Evolutionary conservation across 2,888 invertebrate species (phyloP).

Genomic region (Archips crataeganus): DNA sequence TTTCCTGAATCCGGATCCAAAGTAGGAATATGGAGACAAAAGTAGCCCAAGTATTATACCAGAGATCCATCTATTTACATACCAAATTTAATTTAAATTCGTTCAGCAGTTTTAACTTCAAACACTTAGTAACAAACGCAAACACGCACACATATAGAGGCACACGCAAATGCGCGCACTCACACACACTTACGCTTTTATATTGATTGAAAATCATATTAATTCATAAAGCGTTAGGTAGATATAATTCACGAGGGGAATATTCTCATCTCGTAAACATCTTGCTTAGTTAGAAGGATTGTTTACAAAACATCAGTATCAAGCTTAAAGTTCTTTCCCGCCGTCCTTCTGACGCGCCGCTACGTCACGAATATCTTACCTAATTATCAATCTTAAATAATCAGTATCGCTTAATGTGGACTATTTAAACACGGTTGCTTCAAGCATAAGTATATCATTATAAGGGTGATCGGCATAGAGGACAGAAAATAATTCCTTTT

Average conservation of each 20-base stretch:
- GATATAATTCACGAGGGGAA: neutral
- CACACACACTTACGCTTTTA: neutral
- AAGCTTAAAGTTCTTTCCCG: constrained; percentile 12
- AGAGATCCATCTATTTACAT: too few relatives aligned
- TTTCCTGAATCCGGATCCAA: too few relatives aligned
- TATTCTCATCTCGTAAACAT: neutral
- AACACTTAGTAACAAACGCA: too few relatives aligned
- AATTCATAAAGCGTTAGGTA: neutral
- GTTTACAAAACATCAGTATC: constrained; percentile 17
- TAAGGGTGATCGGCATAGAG: constrained; percentile 25
- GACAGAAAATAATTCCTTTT: constrained; percentile 19
- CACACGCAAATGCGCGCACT: neutral
- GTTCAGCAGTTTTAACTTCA: too few relatives aligned
- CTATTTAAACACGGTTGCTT: constrained; percentile 27
- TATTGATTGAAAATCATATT: neutral
- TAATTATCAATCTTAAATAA: constrained; percentile 27
- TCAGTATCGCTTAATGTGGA: constrained; percentile 22
- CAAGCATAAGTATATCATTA: constrained; percentile 23
- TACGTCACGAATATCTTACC: constrained; percentile 19
- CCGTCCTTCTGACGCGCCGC: constrained; percentile 13
- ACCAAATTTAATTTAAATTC: too few relatives aligned
- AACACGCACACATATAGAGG: too few relatives aligned
- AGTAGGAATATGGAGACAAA: too few relatives aligned
- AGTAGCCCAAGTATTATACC: too few relatives aligned
- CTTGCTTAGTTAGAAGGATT: neutral